Base-by-base conservation (phyloP, 2,797 vertebrate species). In the Anguilla pacifica region DNA sequence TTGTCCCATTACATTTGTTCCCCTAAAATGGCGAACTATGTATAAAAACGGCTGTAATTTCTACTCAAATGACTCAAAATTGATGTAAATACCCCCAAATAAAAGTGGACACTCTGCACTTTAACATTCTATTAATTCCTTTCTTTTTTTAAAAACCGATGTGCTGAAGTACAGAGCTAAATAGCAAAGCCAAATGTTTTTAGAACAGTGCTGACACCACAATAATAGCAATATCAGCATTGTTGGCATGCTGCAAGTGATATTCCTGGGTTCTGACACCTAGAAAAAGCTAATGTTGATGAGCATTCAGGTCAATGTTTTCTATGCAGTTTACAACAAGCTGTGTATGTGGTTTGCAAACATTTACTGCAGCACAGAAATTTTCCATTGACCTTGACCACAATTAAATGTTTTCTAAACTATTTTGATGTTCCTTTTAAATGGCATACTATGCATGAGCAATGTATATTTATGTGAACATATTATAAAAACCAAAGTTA, bases 281-380 rank as follows among this genome's bases (percentile, higher is more conserved):
- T 77, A 61, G 28, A 28, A 72, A 46, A 70, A 55, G 64, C 31
- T 31, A 64, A 49, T 61, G 43, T 59, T 31, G 19, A 35, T 15
- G 86, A 35, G 39, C 67, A 87, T 87, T 49, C 59, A 72, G 86
- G 82, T 57, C 67, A 31, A n/a, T 57, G 83, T 59, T 13, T 88
- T 85, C 83, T 88, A 85, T 79, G 79, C 43, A 46, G 43, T 85
- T 88, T 88, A 67, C 35, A 85, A 46, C 17, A 67, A 88, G 87
- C 51, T 85, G 83, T 72, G 46, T 13, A 49, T 79, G 19, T 25
- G 39, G 35, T 85, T 31, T 35, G 10, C 49, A 28, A n/a, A 25
- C 39, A 83, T 51, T 67, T 31, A 49, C 31, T 67, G 49, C 35
- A 0, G 53, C 39, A 74, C 35, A 72, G 55, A 35, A 1, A 39